These are phyloP conservation scores for Vireo griseus DNA, from an alignment of 2,797 vertebrate species.

Conservation along the genomic window DNA sequence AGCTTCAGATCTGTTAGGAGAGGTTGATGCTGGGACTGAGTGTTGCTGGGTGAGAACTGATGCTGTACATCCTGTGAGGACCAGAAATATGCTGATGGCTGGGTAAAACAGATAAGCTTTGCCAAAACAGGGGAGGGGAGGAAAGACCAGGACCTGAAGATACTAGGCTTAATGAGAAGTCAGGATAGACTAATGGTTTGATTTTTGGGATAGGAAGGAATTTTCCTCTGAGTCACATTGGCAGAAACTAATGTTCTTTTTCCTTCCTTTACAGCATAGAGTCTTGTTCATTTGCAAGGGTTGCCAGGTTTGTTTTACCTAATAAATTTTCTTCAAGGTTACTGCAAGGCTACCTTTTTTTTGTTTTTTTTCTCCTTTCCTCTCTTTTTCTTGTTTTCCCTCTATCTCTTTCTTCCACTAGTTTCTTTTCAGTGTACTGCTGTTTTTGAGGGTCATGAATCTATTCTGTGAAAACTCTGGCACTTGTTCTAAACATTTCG, in stretches of 20 bases:
- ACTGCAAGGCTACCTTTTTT: neutral
- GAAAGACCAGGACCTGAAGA: neutral
- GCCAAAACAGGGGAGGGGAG: neutral
- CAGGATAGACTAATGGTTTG: neutral
- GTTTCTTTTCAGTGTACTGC: neutral
- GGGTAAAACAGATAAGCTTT: neutral
- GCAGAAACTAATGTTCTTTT: neutral
- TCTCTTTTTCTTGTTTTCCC: neutral
- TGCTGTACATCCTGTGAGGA: rapidly evolving
- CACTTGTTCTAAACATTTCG: neutral
- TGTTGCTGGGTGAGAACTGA: neutral
- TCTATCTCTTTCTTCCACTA: neutral
- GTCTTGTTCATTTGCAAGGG: neutral
- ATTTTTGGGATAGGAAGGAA: slow-evolving; percentile 19
- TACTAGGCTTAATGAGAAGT: neutral
- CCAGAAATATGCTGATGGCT: rapidly evolving
- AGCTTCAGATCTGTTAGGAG: neutral
- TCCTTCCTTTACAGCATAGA: neutral
- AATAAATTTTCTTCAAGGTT: neutral
- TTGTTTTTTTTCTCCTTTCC: rapidly evolving
- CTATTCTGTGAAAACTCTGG: neutral
- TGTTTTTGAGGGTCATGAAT: neutral
- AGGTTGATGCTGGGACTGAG: rapidly evolving
- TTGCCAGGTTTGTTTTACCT: neutral
- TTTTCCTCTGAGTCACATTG: slow-evolving; percentile 39